A percentile compares a stretch with the other conserved stretches of the same genome.
Evolutionary conservation across 2,888 invertebrate genomes (phyloP).

Genomic region (Plagiodera versicolora): DNA sequence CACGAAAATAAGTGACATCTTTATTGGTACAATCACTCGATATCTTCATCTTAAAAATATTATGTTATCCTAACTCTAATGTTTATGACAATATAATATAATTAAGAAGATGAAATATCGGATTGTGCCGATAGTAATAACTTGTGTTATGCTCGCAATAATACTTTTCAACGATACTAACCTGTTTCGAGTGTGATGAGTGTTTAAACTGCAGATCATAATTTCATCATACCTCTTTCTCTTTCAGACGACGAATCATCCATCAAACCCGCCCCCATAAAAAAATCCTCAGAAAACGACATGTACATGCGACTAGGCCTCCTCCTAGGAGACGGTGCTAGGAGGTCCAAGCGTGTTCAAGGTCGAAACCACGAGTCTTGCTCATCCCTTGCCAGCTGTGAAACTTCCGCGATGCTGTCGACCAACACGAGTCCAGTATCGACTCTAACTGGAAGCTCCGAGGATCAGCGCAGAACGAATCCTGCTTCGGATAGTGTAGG

Average conservation of each 20-base stretch:
- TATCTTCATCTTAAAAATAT: too few relatives aligned
- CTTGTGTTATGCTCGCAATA: too few relatives aligned
- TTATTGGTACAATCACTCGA: too few relatives aligned
- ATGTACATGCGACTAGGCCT: constrained; percentile 81
- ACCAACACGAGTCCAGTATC: constrained; percentile 89
- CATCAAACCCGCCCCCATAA: constrained; percentile 61
- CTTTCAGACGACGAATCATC: constrained; percentile 72
- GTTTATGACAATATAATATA: too few relatives aligned
- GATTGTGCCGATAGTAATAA: too few relatives aligned
- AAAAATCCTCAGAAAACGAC: constrained; percentile 71
- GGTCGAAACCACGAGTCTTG: constrained; percentile 56
- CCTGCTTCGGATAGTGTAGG: constrained; percentile 72
- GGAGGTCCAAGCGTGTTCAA: constrained; percentile 39
- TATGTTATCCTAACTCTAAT: too few relatives aligned
- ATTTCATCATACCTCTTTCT: constrained; percentile 1
- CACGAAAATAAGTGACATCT: too few relatives aligned
- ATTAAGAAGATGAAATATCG: too few relatives aligned
- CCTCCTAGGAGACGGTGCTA: constrained; percentile 72
- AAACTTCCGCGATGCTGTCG: constrained; percentile 66
- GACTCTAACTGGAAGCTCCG: constrained; percentile 83
- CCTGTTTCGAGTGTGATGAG: not conserved
- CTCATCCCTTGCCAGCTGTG: constrained; percentile 60
- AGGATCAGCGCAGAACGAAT: constrained; percentile 60
- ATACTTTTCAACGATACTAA: not conserved
- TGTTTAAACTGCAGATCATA: not conserved